These are phyloP conservation scores for Epinotia nisella DNA, from an alignment of 2,888 invertebrate genomes.

Conservation along the genomic window DNA sequence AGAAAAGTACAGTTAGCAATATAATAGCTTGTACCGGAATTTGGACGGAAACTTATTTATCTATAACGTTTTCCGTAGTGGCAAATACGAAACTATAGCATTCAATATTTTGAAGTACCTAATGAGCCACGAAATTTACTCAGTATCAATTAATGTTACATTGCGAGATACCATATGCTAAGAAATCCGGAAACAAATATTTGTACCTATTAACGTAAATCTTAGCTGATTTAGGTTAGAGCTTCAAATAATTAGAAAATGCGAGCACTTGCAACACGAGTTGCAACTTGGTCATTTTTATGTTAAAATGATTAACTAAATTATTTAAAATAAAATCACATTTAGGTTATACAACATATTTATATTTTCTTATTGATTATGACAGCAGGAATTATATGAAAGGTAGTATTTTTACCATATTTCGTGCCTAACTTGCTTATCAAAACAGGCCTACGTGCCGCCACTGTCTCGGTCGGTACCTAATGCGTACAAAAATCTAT, in stretches of 20 bases:
- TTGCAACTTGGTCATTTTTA: no score
- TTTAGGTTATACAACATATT: slow-evolving; percentile 9
- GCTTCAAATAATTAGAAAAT: neutral
- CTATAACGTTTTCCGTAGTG: neutral
- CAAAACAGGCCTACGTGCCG: neutral
- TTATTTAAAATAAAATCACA: neutral
- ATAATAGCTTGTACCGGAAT: no score
- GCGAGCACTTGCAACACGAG: neutral
- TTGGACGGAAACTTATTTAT: neutral
- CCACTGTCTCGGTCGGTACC: neutral
- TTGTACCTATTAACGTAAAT: neutral
- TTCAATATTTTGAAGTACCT: neutral
- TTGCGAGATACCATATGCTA: neutral
- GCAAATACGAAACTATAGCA: neutral
- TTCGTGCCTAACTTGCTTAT: slow-evolving; percentile 5
- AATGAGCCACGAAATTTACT: neutral
- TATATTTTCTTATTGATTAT: neutral
- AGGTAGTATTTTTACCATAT: neutral
- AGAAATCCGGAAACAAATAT: neutral
- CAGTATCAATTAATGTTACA: neutral
- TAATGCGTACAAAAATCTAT: neutral
- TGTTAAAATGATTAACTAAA: neutral
- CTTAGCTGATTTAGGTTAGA: neutral
- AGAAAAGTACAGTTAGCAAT: no score
- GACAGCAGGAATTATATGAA: neutral